These are phyloP conservation scores for Agrotis clavis DNA, from an alignment of 2,888 invertebrate species.

Conservation along the genomic window DNA sequence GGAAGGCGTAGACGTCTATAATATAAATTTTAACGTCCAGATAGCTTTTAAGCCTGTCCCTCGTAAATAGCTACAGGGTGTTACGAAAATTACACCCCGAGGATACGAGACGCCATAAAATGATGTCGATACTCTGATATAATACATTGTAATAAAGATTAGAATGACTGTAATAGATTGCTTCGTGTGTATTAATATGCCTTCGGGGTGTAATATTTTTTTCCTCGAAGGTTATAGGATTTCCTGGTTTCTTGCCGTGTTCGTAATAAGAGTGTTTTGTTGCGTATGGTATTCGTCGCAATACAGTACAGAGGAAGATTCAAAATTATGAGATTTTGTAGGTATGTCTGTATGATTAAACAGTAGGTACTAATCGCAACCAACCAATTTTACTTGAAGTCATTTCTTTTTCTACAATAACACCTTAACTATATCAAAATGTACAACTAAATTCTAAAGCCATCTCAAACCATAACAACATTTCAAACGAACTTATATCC, in stretches of 20 bases:
- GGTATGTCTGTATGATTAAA: no score
- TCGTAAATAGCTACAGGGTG: slow-evolving; percentile 81
- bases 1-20: slow-evolving; percentile 63
- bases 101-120: slow-evolving; percentile 77
- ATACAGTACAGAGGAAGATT: neutral
- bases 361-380: no score
- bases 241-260: slow-evolving; percentile 23
- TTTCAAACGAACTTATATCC: slow-evolving; percentile 38
- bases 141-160: slow-evolving; percentile 82
- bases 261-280: slow-evolving; percentile 41
- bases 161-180: slow-evolving; percentile 76
- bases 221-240: slow-evolving; percentile 43
- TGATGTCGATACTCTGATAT: slow-evolving; percentile 77
- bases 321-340: neutral
- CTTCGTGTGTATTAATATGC: slow-evolving; percentile 73
- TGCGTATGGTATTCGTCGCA: neutral
- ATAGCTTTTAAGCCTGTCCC: slow-evolving; percentile 81
- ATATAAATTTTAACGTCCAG: slow-evolving; percentile 81
- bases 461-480: slow-evolving; percentile 20
- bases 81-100: slow-evolving; percentile 80
- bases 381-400: no score
- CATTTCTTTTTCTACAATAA: neutral
- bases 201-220: slow-evolving; percentile 71
- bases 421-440: neutral
- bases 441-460: slow-evolving; percentile 17